A percentile compares a stretch with the other conserved stretches of the same genome.
These are phyloP conservation scores for Vultur gryphus DNA, from an alignment of 2,797 vertebrate genomes.

Conservation along the genomic window DNA sequence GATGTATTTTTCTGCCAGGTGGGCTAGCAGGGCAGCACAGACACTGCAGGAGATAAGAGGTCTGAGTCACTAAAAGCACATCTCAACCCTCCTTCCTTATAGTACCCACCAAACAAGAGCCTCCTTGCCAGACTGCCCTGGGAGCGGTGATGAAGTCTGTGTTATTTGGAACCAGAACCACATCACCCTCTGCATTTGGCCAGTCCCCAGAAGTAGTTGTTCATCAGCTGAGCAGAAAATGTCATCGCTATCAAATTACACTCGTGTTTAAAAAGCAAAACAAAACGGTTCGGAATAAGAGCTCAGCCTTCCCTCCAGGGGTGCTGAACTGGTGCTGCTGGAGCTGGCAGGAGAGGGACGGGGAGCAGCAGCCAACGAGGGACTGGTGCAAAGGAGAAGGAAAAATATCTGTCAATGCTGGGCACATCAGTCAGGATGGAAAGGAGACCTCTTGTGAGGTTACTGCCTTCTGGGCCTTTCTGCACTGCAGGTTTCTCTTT, in stretches of 20 bases:
- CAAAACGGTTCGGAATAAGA: fast-evolving
- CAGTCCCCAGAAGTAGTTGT: neutral
- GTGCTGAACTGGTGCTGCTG: neutral
- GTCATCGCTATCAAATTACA: neutral
- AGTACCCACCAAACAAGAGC: neutral
- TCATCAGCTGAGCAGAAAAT: neutral
- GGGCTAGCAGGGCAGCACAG: constrained; percentile 23
- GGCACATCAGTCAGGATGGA: neutral
- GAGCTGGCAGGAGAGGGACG: neutral
- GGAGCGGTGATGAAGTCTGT: neutral
- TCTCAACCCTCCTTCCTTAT: neutral
- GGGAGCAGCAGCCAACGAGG: neutral
- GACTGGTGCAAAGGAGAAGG: neutral
- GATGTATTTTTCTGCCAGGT: neutral
- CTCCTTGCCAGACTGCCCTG: neutral
- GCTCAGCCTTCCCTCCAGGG: neutral
- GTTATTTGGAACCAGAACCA: neutral
- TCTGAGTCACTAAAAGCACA: neutral
- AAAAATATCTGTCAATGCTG: neutral
- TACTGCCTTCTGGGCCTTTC: neutral
- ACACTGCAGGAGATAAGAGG: neutral
- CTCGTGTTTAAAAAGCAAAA: neutral
- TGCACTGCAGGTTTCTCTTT: neutral
- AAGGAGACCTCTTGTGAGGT: neutral
- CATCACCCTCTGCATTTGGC: neutral